Percentiles rank a stretch among this genome's conserved stretches.
phyloP scores from a whole-genome alignment of 2,113 vertebrate genomes.

The rabbit (Oryctolagus cuniculus) region DNA sequence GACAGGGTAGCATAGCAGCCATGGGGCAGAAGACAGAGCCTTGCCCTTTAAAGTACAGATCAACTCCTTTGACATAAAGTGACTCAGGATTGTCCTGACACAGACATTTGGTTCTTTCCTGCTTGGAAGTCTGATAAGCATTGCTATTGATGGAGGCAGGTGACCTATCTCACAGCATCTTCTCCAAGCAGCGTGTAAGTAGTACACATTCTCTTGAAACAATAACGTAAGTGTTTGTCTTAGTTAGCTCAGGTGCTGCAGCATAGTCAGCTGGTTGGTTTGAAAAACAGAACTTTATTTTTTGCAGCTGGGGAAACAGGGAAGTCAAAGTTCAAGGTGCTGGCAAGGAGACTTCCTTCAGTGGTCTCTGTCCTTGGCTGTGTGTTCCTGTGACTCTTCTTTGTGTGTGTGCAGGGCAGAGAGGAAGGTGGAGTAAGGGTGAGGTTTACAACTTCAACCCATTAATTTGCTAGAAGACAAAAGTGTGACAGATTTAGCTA shows the following conservation, averaged over 20 bases:
- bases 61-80: neutral
- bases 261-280: neutral
- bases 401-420: neutral
- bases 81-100: neutral
- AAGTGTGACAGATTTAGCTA: neutral
- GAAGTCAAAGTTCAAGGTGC: neutral
- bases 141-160: neutral
- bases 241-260: neutral
- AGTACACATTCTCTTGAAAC: conserved; percentile 17
- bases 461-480: neutral
- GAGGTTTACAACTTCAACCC: neutral
- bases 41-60: neutral
- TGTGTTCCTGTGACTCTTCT: neutral
- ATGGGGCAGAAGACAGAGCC: neutral
- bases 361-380: neutral
- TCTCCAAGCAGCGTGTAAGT: conserved; percentile 20
- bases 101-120: neutral
- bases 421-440: neutral
- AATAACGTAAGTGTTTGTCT: conserved; percentile 1
- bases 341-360: neutral
- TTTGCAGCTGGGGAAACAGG: neutral
- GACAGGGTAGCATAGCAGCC: neutral
- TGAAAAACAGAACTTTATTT: neutral
- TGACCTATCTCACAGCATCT: neutral
- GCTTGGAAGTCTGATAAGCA: neutral